Evolutionary conservation across 2,797 vertebrate genomes (phyloP).

Genomic region (Cuculus canorus): DNA sequence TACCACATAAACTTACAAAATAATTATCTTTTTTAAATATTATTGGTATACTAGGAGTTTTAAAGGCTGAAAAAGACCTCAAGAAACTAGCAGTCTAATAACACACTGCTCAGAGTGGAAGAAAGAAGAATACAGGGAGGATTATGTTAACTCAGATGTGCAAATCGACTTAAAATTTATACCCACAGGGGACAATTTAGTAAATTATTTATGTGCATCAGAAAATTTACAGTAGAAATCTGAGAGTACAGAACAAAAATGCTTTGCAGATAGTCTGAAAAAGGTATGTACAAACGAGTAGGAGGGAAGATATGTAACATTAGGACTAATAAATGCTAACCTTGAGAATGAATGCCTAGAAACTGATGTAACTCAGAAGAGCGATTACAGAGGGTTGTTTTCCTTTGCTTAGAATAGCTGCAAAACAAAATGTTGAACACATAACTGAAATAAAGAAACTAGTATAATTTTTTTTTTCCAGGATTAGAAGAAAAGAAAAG

Average conservation of each 20-base stretch:
- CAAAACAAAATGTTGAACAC: not conserved
- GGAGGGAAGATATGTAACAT: not conserved
- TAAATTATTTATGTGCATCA: not conserved
- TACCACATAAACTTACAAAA: not conserved
- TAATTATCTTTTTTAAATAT: not conserved
- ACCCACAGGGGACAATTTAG: not conserved
- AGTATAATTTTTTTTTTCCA: not conserved
- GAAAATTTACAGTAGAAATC: not conserved
- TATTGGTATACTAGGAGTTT: not conserved
- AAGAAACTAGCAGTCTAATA: not conserved
- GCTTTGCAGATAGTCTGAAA: not conserved
- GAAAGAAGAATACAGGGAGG: not conserved
- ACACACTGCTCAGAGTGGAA: not conserved
- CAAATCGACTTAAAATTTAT: conserved; percentile 20
- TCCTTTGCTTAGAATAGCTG: not conserved
- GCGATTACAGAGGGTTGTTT: not conserved
- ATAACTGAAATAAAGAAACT: not conserved
- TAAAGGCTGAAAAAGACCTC: not conserved
- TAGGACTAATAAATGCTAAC: conserved; percentile 13
- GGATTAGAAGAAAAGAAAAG: not conserved
- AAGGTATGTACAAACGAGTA: not conserved
- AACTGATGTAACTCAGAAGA: not conserved
- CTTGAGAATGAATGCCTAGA: not conserved
- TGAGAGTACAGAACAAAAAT: not conserved
- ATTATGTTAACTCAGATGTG: not conserved